Conservation (phyloP, 2,888 invertebrate genomes). For the Cybosia mesomella region DNA sequence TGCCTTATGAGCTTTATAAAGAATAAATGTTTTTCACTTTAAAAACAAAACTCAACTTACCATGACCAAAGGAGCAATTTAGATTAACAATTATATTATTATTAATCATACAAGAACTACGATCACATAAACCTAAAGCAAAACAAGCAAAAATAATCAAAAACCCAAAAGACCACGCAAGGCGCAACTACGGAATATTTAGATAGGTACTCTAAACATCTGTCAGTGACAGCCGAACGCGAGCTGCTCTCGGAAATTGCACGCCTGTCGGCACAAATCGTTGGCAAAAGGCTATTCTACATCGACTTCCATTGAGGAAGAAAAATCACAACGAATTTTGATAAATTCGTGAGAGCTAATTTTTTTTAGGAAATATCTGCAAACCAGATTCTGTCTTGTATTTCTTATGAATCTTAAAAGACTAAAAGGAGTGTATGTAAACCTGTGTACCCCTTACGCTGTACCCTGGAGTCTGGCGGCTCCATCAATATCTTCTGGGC, state of each 20-base stretch:
- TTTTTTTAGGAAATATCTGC: not conserved
- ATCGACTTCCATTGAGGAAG: not conserved
- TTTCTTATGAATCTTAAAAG: not conserved
- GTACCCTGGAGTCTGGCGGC: not conserved
- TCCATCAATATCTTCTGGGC: no score
- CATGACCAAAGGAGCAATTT: not conserved
- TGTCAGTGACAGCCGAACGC: constrained; percentile 33
- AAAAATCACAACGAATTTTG: not conserved
- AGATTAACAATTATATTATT: not conserved
- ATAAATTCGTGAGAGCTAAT: not conserved
- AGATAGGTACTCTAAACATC: constrained; percentile 20
- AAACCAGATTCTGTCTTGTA: not conserved
- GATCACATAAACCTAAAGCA: not conserved
- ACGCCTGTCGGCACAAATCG: constrained; percentile 22
- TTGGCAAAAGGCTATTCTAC: constrained; percentile 18
- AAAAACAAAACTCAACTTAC: no score
- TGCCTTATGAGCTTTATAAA: no score
- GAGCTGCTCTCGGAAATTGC: constrained; percentile 32
- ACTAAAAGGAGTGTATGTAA: not conserved
- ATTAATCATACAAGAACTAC: not conserved
- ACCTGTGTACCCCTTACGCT: no score
- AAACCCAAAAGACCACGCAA: constrained; percentile 2
- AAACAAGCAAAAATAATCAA: constrained; percentile 2
- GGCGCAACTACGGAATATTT: constrained; percentile 23
- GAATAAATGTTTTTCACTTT: no score